Evolutionary conservation across 2,888 invertebrate species (phyloP), one percentile per base, ranked within the genome.

Genomic region (Ectemnius lituratus): DNA sequence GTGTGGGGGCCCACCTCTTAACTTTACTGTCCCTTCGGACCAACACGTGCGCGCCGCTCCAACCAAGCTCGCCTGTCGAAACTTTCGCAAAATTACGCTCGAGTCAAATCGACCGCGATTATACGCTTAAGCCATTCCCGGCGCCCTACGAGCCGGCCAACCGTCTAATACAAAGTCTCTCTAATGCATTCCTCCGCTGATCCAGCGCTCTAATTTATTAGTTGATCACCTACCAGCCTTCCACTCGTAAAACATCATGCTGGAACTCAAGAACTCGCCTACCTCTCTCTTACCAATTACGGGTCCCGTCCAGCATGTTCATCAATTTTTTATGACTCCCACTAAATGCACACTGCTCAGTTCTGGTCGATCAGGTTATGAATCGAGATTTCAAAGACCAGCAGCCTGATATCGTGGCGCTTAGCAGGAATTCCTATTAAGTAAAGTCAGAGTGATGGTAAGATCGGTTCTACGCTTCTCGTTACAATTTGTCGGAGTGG

Each of bases 1-100:
- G 71, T 28, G 60, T 71, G 67, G 69, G 63, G 37, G 37, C 37
- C 37, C 37, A 57, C 64, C 79, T 74, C 78, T 78, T 73, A 78
- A 81, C 74, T 83, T 83, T 83, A 83, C 74, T 79, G 78, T 81
- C 83, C 76, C 67, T 63, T 46, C 62, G 82, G 60, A 67, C 64
- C 66, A 63, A 62, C 68, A 73, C 72, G 37, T 37, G 37, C 37
- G 37, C 37, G 37, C 8, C 37, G 37, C 37, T 11, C 37, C 37
- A 6, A 4, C 37, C 37, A 11, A 37, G 6, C 37, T 37, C n/a
- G 75, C 60, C 70, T 70, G 75, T 76, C 79, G 67, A 79, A 76
- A 75, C 45, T 81, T 81, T 75, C 69, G 75, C 64, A 69, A 80
- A 81, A 81, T 79, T 81, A 72, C 75, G 65, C 76, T 28, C 71